Percentiles rank a stretch among this genome's conserved stretches.
phyloP scores from a whole-genome alignment of 2,888 invertebrate species.

The Hemistola chrysoprasaria region DNA sequence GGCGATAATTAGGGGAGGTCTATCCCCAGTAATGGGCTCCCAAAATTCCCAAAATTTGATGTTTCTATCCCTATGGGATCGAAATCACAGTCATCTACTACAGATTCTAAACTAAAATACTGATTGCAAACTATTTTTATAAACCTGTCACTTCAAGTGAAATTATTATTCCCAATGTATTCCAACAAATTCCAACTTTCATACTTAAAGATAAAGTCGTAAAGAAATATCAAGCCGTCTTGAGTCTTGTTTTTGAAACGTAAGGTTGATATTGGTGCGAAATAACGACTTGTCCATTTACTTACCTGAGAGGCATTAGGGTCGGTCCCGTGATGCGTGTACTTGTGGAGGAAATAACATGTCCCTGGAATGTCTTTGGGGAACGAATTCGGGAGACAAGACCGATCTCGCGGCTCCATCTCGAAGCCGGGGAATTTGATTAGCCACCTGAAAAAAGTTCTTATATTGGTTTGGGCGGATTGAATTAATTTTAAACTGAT shows the following conservation, averaged over 20 bases:
- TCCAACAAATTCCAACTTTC: constrained; percentile 5
- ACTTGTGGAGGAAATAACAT: constrained; percentile 92
- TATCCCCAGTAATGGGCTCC: too few relatives aligned
- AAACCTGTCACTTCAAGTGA: constrained; percentile 12
- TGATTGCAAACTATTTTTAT: constrained; percentile 4
- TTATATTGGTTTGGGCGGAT: constrained; percentile 11
- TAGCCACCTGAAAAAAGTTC: constrained; percentile 84
- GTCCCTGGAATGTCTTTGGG: constrained; percentile 89
- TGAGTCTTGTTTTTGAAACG: background rate
- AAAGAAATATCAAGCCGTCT: too few relatives aligned
- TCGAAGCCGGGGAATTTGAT: constrained; percentile 88
- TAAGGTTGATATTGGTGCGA: constrained; percentile 10
- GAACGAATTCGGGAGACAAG: constrained; percentile 92
- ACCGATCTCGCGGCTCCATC: constrained; percentile 88
- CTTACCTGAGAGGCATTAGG: constrained; percentile 80
- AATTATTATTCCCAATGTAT: constrained; percentile 8
- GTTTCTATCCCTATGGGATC: too few relatives aligned
- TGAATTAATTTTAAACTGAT: background rate
- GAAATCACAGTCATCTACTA: background rate
- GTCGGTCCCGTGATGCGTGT: constrained; percentile 87
- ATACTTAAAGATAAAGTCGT: constrained; percentile 11
- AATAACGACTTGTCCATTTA: constrained; percentile 5
- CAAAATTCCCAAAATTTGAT: too few relatives aligned
- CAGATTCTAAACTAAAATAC: background rate
- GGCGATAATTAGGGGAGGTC: too few relatives aligned